phyloP scores from a whole-genome alignment of 2,113 vertebrate species.

The Oriolus oriolus region DNA sequence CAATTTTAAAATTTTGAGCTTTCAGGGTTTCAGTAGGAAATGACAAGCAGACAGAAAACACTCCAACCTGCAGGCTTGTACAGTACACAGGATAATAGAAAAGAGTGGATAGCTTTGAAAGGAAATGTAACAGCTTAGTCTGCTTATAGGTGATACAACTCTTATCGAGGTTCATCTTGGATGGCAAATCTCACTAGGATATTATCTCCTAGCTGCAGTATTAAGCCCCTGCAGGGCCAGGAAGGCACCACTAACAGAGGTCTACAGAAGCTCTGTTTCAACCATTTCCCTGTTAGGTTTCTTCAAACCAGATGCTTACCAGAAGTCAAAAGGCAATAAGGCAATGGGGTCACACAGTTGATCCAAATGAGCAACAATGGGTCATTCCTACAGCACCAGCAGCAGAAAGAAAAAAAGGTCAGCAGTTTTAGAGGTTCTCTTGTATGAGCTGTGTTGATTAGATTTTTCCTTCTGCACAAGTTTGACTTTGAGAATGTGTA shows the following conservation, averaged over 20 bases:
- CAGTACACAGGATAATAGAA: background rate
- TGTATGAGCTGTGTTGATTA: background rate
- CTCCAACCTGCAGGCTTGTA: background rate
- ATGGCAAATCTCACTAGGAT: background rate
- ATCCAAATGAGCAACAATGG: background rate
- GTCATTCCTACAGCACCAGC: background rate
- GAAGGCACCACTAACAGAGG: background rate
- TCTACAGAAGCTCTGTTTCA: background rate
- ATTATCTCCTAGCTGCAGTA: background rate
- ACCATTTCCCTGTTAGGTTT: background rate
- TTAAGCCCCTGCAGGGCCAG: background rate
- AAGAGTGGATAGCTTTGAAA: background rate
- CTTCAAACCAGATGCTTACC: background rate
- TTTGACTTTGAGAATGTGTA: background rate
- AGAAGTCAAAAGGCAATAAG: background rate
- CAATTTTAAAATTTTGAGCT: background rate
- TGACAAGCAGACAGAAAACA: background rate
- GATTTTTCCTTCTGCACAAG: background rate
- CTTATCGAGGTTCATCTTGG: background rate
- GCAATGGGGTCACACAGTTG: background rate
- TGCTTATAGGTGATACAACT: background rate
- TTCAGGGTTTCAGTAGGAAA: background rate
- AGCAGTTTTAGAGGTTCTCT: background rate
- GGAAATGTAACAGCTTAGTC: background rate
- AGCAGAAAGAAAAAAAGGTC: background rate